Conservation (phyloP, 2,797 vertebrate species). For the Tragopan temminckii region DNA sequence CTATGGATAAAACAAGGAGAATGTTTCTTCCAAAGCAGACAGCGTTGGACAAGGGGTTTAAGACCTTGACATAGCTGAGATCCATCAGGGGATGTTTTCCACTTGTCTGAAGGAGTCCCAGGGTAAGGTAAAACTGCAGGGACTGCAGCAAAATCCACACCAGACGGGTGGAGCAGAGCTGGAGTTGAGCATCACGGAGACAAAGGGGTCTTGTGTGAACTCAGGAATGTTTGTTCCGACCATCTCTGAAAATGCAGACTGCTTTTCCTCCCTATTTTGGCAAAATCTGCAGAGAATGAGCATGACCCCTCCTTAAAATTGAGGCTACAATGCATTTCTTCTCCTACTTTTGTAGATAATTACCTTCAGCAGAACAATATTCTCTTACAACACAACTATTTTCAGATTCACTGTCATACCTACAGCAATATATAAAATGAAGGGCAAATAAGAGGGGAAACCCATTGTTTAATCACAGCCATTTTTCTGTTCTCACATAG, state of each 20-base stretch:
- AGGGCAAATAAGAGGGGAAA: not conserved
- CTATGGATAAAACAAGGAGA: not conserved
- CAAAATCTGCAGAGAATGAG: not conserved
- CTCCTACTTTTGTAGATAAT: not conserved
- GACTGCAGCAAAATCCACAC: rapidly evolving
- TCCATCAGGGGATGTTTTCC: not conserved
- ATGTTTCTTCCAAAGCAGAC: rapidly evolving
- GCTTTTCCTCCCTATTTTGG: not conserved
- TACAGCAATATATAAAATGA: not conserved
- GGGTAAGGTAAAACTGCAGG: rapidly evolving
- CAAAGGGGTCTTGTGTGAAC: not conserved
- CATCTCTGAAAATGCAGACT: rapidly evolving
- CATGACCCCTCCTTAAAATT: not conserved
- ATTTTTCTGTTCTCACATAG: not conserved
- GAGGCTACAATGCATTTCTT: not conserved
- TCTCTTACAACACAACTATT: not conserved
- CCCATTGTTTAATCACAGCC: not conserved
- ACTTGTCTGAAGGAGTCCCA: not conserved
- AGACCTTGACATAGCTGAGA: not conserved
- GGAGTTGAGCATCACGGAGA: rapidly evolving
- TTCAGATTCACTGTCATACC: not conserved
- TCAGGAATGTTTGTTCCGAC: not conserved
- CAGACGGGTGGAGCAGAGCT: not conserved
- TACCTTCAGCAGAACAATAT: not conserved
- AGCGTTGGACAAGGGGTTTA: not conserved